These are phyloP conservation scores for Pocillopora meandrina DNA, from an alignment of 92 coral and sea anemone genomes.

Conservation along the genomic window DNA sequence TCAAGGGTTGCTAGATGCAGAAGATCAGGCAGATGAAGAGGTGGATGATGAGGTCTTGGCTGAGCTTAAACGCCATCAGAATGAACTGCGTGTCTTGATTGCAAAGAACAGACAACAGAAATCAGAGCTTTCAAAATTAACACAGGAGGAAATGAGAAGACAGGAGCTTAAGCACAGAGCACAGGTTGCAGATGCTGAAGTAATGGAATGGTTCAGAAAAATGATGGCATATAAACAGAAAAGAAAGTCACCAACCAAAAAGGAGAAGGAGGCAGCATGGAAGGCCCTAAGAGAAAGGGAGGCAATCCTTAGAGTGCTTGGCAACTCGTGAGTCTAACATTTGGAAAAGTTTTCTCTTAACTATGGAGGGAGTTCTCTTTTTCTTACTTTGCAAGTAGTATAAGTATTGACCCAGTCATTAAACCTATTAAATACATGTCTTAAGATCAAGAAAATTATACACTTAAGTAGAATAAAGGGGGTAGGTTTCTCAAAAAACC, in stretches of 20 bases:
- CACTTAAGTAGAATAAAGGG: too few species aligned
- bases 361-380: too few species aligned
- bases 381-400: too few species aligned
- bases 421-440: too few species aligned
- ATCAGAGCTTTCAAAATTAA: slow-evolving; percentile 73
- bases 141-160: slow-evolving; percentile 94
- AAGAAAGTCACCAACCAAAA: slow-evolving; percentile 94
- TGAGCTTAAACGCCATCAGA: slow-evolving; percentile 88
- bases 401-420: too few species aligned
- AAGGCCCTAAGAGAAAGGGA: slow-evolving; percentile 94
- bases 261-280: slow-evolving; percentile 89
- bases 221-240: slow-evolving; percentile 88
- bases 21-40: slow-evolving; percentile 72
- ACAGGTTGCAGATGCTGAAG: slow-evolving; percentile 93
- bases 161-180: slow-evolving; percentile 93
- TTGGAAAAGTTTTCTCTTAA: too few species aligned
- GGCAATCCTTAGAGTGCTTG: slow-evolving; percentile 90
- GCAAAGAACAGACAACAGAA: slow-evolving; percentile 83
- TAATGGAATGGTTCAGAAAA: slow-evolving; percentile 92
- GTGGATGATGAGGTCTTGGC: slow-evolving; percentile 91
- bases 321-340: slow-evolving; percentile 46
- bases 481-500: too few species aligned
- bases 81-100: slow-evolving; percentile 84
- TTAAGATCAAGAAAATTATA: too few species aligned
- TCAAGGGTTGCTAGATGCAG: slow-evolving; percentile 87